Evolutionary conservation across 1,140 invertebrate species (phyloP), one percentile per base, ranked within the genome.

Genomic region (Rhagoletis pomonella): DNA sequence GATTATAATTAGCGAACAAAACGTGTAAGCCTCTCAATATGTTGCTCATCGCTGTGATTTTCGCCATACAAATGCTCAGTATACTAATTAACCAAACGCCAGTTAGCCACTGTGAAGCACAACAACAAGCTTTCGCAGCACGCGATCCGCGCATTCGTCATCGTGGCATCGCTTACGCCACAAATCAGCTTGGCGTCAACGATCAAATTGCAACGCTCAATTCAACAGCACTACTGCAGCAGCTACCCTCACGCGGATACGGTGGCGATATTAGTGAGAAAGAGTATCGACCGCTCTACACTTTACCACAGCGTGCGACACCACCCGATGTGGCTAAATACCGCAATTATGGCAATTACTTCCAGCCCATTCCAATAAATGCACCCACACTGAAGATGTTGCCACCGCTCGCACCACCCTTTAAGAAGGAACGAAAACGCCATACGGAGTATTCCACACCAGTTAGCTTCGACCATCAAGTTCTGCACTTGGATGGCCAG

Each of bases 281-380:
- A 67, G 39, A 39, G 10, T 85, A 88, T 44, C 73, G 86, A 6
- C 60, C 88, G 88, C 42, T 64, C 88, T 1, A 67, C 90, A 2
- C 91, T 89, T 59, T 42, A 1, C 85, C 91, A 7, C 91, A 91
- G 64, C 89, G 91, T 69, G 88, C 90, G 4, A 86, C 91, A 7
- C 91, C 91, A 0, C 19, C 86, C 14, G 91, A 91, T 19, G 65
- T 91, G 86, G 90, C 91, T 87, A 91, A 91, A 39, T 92, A 91
- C 84, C 91, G 91, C 5, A 91, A 91, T 29, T 89, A 90, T 65
- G 91, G 91, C 10, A 91, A 91, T 85, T 91, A 91, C 42, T 88
- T 19, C 9, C 73, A 81, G 44, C n/a, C 17, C 39, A 73, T 73
- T 44, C 67, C 67, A 5, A 1, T 42, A 17, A 73, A 81, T 81